Conservation (phyloP, 1,140 invertebrate species). For the Papilio glaucus region DNA sequence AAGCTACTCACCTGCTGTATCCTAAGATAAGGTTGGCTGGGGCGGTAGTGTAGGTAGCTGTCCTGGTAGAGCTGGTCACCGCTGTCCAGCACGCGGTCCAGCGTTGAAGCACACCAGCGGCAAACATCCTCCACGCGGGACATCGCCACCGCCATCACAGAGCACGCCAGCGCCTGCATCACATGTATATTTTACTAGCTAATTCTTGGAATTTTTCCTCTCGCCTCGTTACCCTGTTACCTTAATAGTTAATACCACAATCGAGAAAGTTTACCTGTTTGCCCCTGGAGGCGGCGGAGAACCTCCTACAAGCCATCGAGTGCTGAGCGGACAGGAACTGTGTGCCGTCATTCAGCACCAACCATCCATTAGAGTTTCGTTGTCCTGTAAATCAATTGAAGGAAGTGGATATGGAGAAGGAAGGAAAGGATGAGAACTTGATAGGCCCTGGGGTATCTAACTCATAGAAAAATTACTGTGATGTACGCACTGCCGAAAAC, state of each 20-base stretch:
- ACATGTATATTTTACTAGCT: background rate
- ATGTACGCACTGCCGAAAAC: too few species aligned
- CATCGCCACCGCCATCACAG: constrained; percentile 73
- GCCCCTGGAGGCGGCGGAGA: constrained; percentile 63
- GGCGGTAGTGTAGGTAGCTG: constrained; percentile 71
- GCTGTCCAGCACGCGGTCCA: constrained; percentile 68
- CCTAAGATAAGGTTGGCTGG: constrained; percentile 50
- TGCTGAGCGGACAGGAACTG: constrained; percentile 72
- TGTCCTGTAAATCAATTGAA: constrained; percentile 50
- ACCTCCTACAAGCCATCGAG: constrained; percentile 70
- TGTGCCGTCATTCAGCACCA: constrained; percentile 66
- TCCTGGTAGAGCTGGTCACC: constrained; percentile 79
- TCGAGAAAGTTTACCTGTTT: constrained; percentile 53
- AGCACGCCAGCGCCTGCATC: constrained; percentile 61
- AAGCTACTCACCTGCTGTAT: constrained; percentile 62
- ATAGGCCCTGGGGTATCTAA: too few species aligned
- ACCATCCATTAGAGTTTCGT: constrained; percentile 69
- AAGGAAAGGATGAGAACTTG: background rate
- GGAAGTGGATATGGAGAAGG: background rate
- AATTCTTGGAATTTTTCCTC: too few species aligned
- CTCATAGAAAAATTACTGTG: too few species aligned
- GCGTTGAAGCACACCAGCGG: constrained; percentile 66
- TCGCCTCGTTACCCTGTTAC: too few species aligned
- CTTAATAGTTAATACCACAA: too few species aligned
- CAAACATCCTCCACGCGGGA: constrained; percentile 71